Percentiles rank a stretch among this genome's conserved stretches.
These are phyloP conservation scores for Antennarius striatus DNA, from an alignment of 2,113 vertebrate species.

Conservation along the genomic window DNA sequence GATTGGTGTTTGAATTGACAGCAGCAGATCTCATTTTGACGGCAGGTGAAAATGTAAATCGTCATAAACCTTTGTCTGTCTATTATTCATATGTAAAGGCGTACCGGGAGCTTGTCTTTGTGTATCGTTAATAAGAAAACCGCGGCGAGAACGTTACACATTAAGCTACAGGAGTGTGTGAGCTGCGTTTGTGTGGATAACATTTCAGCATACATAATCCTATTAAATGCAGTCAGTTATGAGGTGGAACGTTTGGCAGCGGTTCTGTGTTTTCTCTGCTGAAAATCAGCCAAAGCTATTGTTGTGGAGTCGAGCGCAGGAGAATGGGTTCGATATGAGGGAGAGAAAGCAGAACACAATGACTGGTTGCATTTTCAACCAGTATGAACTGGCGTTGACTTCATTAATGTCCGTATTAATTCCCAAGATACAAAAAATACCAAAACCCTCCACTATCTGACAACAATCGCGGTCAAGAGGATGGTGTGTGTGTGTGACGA, in stretches of 20 bases:
- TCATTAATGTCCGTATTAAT: conserved; percentile 52
- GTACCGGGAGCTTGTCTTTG: conserved; percentile 7
- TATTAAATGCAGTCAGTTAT: conserved; percentile 59
- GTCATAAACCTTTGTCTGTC: conserved; percentile 17
- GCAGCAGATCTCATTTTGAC: conserved; percentile 44
- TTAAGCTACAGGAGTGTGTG: conserved; percentile 10
- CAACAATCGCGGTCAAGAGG: conserved; percentile 4
- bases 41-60: conserved; percentile 24
- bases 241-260: conserved; percentile 58
- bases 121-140: conserved; percentile 18
- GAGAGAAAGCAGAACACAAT: conserved; percentile 18
- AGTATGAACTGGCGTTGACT: conserved; percentile 39
- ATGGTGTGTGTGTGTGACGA: conserved; percentile 9
- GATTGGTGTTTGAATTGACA: conserved; percentile 49
- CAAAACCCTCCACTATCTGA: background rate
- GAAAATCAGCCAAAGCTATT: conserved; percentile 64
- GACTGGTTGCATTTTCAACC: conserved; percentile 19
- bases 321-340: conserved; percentile 62
- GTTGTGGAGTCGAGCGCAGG: conserved; percentile 52
- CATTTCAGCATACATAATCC: conserved; percentile 63
- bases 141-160: background rate
- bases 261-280: conserved; percentile 47
- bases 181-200: conserved; percentile 46
- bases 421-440: background rate
- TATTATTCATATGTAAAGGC: conserved; percentile 14